Conservation (phyloP, 2,888 invertebrate genomes). For the Lithophane socia region DNA sequence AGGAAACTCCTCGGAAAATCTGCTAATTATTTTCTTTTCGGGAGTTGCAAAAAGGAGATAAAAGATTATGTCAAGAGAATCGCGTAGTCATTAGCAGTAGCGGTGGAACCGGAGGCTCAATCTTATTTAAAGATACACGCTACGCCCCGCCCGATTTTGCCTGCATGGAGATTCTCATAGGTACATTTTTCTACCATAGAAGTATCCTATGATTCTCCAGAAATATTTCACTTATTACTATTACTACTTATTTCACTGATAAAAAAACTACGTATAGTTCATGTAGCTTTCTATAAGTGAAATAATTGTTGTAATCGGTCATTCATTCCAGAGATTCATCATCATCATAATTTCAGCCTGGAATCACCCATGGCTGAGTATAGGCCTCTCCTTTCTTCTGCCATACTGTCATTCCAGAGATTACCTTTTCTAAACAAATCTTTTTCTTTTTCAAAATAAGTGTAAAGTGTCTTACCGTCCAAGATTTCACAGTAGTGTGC, state of each 20-base stretch:
- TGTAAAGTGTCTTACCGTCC: slow-evolving; percentile 78
- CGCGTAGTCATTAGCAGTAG: neutral
- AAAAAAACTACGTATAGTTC: too few species aligned
- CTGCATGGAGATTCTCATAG: too few species aligned
- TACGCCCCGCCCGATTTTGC: neutral
- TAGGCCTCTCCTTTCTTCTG: too few species aligned
- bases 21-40: neutral
- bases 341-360: too few species aligned
- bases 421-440: neutral
- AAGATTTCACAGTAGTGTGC: slow-evolving; percentile 75
- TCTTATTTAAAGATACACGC: neutral
- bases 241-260: too few species aligned
- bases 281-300: neutral
- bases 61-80: neutral
- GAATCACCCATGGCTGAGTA: too few species aligned
- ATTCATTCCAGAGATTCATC: neutral
- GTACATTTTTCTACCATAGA: neutral
- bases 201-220: neutral
- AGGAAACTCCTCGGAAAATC: too few species aligned
- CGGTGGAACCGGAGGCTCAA: neutral
- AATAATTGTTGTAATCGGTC: neutral
- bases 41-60: neutral
- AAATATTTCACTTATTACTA: too few species aligned
- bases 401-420: neutral
- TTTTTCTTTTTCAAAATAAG: neutral